Evolutionary conservation across 2,888 invertebrate genomes (phyloP), one percentile per base, ranked within the genome.

Genomic region (Meandrusa payeni): DNA sequence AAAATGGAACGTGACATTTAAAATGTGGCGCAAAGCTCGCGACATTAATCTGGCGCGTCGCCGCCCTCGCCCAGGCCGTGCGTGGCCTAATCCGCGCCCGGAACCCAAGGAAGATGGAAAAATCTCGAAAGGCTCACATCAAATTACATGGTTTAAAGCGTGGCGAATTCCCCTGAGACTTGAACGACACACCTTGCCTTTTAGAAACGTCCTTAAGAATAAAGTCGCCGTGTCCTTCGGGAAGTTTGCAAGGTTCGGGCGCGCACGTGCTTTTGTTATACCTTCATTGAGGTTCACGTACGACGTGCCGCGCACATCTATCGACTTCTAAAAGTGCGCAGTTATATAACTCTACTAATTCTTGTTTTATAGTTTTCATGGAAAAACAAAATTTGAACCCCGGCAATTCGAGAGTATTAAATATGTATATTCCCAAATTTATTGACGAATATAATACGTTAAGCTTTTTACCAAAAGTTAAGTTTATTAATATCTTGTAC

Each of bases 71-170:
- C 73, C 63, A 66, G 63, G 61, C 70, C 71, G 76, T 77, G 79
- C 81, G 77, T 78, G 76, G 76, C 74, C 79, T 80, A 81, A 82
- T 83, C 82, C 80, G 71, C 70, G 77, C 75, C 76, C 78, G 76
- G 59, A 66, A 77, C 75, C 74, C 69, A 77, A 69, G 64, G 69
- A 78, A 83, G 79, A 82, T 80, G 81, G 80, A 80, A 83, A 83
- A 82, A 83, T 85, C 85, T 82, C 75, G 69, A 76, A 82, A 82
- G 77, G 75, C 81, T 83, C 82, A 70, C 82, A 81, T 83, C 82
- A 85, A 85, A 85, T 86, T 86, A 85, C 85, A 81, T 74, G 80
- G 75, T 82, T 83, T 86, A 83, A 85, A 85, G 77, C 76, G 76
- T 71, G 74, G 74, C 70, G 72, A 76, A 83, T 79, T 80, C 83